Conservation (phyloP, 2,113 vertebrate species). For the Anarhynchus alexandrinus region DNA sequence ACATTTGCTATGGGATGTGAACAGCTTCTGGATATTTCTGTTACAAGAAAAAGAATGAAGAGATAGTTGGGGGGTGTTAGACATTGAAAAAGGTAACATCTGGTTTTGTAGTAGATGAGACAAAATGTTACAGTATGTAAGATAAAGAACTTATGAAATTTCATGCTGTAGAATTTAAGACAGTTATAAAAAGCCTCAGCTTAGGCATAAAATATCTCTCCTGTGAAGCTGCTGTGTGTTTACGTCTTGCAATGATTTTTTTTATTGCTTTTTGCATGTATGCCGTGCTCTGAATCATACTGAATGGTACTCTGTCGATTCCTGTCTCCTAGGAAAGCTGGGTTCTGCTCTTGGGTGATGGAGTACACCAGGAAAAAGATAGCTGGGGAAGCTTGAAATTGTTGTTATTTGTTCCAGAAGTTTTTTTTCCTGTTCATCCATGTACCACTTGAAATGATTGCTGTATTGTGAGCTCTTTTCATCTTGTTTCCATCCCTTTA, state of each 20-base stretch:
- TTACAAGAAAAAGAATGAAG: neutral
- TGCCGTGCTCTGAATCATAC: neutral
- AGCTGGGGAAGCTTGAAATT: neutral
- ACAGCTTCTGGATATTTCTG: neutral
- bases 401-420: neutral
- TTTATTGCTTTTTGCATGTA: neutral
- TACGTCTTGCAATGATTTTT: neutral
- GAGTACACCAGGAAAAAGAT: neutral
- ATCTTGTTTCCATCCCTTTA: constrained; percentile 1
- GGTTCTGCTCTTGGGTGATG: neutral
- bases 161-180: neutral
- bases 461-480: constrained; percentile 2
- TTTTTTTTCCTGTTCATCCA: neutral
- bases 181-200: neutral
- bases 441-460: neutral
- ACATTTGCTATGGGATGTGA: neutral
- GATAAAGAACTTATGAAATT: neutral
- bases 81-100: neutral
- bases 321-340: neutral
- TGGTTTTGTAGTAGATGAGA: neutral
- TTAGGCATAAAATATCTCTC: neutral
- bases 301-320: neutral
- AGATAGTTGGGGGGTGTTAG: neutral
- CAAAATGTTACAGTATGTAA: neutral
- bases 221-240: neutral